Conservation (phyloP, 1,140 invertebrate genomes). For the Neodiprion virginianus region DNA sequence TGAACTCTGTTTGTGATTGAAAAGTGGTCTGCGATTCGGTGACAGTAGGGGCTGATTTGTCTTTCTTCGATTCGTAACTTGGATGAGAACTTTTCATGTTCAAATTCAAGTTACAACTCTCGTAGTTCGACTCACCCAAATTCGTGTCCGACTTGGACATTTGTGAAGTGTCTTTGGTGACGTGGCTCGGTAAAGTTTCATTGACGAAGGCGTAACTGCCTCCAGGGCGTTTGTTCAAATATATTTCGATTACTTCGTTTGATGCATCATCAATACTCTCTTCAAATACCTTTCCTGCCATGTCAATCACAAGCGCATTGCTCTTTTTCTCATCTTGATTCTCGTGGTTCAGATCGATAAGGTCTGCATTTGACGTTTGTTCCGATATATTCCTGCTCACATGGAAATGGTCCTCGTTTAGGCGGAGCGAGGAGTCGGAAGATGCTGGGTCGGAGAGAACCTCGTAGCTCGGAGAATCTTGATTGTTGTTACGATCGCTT, state of each 20-base stretch:
- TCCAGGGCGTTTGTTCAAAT: constrained; percentile 20
- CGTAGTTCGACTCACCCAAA: constrained; percentile 7
- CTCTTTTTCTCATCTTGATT: not conserved
- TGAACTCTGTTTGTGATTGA: not conserved
- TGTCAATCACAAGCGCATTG: constrained; percentile 7
- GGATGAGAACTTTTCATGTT: constrained; percentile 2
- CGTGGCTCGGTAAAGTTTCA: constrained; percentile 19
- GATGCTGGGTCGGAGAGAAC: constrained; percentile 27
- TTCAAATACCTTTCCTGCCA: constrained; percentile 21
- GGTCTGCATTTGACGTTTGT: constrained; percentile 3
- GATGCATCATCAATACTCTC: not conserved
- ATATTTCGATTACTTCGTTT: not conserved
- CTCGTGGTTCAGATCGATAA: constrained; percentile 12
- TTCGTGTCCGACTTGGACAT: constrained; percentile 13
- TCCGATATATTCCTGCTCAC: constrained; percentile 14
- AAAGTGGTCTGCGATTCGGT: not conserved
- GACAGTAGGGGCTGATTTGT: not conserved
- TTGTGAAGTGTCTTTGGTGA: not conserved
- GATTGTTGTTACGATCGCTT: constrained; percentile 18
- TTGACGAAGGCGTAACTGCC: constrained; percentile 22
- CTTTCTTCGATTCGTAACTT: not conserved
- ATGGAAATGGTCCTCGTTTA: constrained; percentile 33
- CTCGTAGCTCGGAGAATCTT: constrained; percentile 35
- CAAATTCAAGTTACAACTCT: not conserved
- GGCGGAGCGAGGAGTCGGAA: constrained; percentile 23